Evolutionary conservation across 2,113 vertebrate species (phyloP).

Genomic region (Mormoops blainvillei): DNA sequence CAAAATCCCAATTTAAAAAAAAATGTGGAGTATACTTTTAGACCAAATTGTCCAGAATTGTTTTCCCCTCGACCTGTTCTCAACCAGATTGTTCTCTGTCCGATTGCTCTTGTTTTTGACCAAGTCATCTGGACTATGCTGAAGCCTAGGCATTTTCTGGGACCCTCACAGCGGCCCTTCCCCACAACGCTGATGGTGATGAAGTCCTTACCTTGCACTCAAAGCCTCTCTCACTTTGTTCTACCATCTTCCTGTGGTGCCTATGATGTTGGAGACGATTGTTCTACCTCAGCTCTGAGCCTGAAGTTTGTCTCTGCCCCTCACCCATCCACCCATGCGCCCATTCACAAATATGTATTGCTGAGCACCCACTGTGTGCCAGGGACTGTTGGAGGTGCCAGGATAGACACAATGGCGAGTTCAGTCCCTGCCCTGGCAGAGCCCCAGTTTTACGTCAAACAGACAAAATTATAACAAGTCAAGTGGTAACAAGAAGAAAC

Average conservation of each 20-base stretch:
- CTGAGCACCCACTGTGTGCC: neutral
- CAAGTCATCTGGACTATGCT: neutral
- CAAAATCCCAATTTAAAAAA: neutral
- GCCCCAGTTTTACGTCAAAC: neutral
- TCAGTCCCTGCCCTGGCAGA: neutral
- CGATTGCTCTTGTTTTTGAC: neutral
- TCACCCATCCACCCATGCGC: neutral
- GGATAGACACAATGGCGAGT: too few relatives aligned
- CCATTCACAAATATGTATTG: fast-evolving
- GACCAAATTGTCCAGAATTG: neutral
- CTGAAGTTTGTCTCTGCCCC: neutral
- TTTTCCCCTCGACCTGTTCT: neutral
- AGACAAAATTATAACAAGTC: neutral
- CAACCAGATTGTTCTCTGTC: neutral
- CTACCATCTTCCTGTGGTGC: neutral
- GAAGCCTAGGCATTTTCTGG: neutral
- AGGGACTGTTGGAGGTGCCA: neutral
- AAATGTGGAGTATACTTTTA: neutral
- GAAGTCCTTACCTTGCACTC: neutral
- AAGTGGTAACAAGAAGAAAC: neutral
- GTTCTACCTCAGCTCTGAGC: neutral
- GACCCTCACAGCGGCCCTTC: neutral
- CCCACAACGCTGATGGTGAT: neutral
- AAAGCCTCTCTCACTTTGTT: neutral
- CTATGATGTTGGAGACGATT: neutral